phyloP scores from a whole-genome alignment of 2,888 invertebrate species.

The Drosophila parthenogenetica region DNA sequence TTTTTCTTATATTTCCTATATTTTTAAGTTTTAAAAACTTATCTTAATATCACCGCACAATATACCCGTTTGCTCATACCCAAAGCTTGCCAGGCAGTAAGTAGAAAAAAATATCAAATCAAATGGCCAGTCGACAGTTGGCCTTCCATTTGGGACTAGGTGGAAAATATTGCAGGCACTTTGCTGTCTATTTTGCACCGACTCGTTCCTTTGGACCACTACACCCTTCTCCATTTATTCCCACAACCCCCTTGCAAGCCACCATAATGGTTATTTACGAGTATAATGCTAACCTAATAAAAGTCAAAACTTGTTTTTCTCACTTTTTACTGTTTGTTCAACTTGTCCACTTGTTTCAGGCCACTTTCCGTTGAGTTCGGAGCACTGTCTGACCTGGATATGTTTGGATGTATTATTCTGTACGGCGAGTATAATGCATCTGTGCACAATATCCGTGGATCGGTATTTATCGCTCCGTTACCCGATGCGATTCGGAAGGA shows the following conservation, averaged over 20 bases:
- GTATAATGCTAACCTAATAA: slow-evolving; percentile 34
- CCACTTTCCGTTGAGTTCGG: slow-evolving; percentile 92
- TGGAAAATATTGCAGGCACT: slow-evolving; percentile 62
- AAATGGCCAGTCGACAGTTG: slow-evolving; percentile 62
- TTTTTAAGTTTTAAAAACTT: neutral
- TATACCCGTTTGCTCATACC: neutral
- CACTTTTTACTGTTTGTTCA: neutral
- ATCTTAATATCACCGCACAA: neutral
- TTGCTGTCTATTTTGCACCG: slow-evolving; percentile 19
- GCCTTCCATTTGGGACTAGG: slow-evolving; percentile 45
- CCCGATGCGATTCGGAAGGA: slow-evolving; percentile 96
- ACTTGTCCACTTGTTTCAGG: slow-evolving; percentile 87
- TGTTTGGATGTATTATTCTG: slow-evolving; percentile 98
- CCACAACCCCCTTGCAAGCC: neutral
- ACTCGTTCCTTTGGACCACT: too few relatives aligned
- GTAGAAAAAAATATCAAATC: slow-evolving; percentile 49
- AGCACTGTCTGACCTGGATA: slow-evolving; percentile 97
- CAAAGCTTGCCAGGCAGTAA: slow-evolving; percentile 6
- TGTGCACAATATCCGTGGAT: slow-evolving; percentile 98
- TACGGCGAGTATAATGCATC: slow-evolving; percentile 98
- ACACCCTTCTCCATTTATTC: too few relatives aligned
- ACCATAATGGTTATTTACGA: slow-evolving; percentile 43
- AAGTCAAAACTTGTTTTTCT: slow-evolving; percentile 30
- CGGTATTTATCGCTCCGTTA: slow-evolving; percentile 95
- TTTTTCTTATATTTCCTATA: too few relatives aligned